phyloP scores from a whole-genome alignment of 1,140 invertebrate genomes.

The Stratiolaelaps scimitus region DNA sequence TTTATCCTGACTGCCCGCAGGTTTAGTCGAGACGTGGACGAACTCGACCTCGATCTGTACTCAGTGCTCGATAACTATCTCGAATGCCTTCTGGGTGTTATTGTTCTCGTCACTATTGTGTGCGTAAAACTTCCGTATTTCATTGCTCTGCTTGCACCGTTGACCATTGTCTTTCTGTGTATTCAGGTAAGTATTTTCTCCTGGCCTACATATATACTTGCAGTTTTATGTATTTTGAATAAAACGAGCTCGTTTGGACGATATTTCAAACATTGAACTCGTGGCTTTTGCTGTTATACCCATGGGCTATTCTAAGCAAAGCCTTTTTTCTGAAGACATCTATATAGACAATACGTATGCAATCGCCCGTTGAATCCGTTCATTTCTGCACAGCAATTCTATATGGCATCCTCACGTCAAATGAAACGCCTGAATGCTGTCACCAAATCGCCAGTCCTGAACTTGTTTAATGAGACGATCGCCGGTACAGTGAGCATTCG shows the following conservation, averaged over 20 bases:
- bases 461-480: constrained; percentile 89
- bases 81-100: background rate
- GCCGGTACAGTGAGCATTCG: constrained; percentile 49
- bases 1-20: no score
- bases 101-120: background rate
- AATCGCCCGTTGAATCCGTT: background rate
- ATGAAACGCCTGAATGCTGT: constrained; percentile 88
- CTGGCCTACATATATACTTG: no score
- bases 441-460: constrained; percentile 93
- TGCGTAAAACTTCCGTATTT: constrained; percentile 1
- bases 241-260: no score
- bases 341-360: background rate
- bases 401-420: constrained; percentile 82
- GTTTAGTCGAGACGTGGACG: background rate
- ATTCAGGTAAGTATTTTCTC: constrained; percentile 27
- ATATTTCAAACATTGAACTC: no score
- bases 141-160: background rate
- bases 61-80: background rate
- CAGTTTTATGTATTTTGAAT: no score
- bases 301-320: background rate
- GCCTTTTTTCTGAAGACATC: background rate
- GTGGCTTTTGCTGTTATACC: background rate
- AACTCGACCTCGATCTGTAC: constrained; percentile 12
- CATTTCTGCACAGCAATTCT: constrained; percentile 59
- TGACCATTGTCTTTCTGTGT: background rate